A percentile compares a stretch with the other conserved stretches of the same genome.
Conservation (phyloP, 2,113 vertebrate genomes). For the Scophthalmus maximus region DNA sequence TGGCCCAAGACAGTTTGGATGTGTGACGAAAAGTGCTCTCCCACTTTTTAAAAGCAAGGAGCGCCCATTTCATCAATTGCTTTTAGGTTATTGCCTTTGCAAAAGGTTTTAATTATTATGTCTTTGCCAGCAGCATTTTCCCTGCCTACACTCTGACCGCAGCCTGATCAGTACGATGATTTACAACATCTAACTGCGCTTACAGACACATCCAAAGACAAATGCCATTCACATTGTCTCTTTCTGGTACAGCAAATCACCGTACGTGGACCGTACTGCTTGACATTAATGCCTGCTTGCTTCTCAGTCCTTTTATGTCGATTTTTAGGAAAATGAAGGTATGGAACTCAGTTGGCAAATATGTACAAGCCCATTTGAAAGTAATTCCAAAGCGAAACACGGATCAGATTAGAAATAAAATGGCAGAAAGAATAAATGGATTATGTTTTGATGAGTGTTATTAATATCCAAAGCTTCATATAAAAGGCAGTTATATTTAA, state of each 20-base stretch:
- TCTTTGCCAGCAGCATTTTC: constrained; percentile 17
- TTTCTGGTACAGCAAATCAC: background rate
- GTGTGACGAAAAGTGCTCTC: background rate
- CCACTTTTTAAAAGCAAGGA: background rate
- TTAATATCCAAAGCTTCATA: constrained; percentile 8
- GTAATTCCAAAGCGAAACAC: constrained; percentile 32
- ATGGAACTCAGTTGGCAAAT: background rate
- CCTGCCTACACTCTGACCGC: constrained; percentile 15
- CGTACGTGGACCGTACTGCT: background rate
- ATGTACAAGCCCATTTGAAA: constrained; percentile 26
- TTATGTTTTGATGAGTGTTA: too few relatives aligned
- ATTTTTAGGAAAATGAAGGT: constrained; percentile 8
- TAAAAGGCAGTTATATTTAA: background rate
- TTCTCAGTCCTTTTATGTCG: background rate
- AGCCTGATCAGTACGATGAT: constrained; percentile 19
- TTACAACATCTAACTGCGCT: background rate
- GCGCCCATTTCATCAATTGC: background rate
- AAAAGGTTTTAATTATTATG: background rate
- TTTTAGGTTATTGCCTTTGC: background rate
- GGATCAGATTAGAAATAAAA: constrained; percentile 9
- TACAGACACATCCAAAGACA: background rate
- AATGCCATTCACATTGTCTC: background rate
- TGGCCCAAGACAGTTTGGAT: background rate
- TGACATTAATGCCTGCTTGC: too few relatives aligned
- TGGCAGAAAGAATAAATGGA: background rate